Conservation (phyloP, 1,140 invertebrate genomes). For the Cydia strobilella region DNA sequence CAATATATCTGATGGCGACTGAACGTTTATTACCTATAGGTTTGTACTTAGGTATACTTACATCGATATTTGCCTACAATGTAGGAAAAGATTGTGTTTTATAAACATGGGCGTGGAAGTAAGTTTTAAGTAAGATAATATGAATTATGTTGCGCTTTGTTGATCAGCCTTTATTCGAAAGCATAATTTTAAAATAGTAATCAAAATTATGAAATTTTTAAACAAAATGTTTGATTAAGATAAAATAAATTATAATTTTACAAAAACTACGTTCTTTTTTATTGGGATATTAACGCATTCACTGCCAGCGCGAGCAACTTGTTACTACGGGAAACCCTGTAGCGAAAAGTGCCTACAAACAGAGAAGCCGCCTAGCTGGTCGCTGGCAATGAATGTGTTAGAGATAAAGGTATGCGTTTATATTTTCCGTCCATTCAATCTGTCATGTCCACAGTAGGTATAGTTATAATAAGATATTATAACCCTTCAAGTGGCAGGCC, state of each 20-base stretch:
- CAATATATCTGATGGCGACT: not conserved
- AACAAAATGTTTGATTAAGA: conserved; percentile 29
- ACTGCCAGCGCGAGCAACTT: no score
- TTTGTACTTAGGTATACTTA: not conserved
- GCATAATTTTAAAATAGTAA: not conserved
- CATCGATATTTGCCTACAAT: conserved; percentile 27
- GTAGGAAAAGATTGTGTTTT: conserved; percentile 28
- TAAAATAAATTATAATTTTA: conserved; percentile 37
- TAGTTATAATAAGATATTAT: no score
- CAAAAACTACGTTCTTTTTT: conserved; percentile 25
- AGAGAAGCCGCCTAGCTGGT: no score
- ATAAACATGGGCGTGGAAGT: conserved; percentile 10
- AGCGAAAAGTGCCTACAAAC: no score
- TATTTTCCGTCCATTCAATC: no score
- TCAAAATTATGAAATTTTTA: not conserved
- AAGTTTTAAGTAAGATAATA: conserved; percentile 12
- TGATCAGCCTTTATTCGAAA: not conserved
- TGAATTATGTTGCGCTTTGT: not conserved
- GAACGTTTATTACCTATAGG: not conserved
- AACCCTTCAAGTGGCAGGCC: no score
- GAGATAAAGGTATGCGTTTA: no score
- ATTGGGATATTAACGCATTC: no score
- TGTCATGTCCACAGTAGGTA: no score
- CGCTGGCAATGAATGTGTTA: no score
- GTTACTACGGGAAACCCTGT: no score